Evolutionary conservation across 2,888 invertebrate species (phyloP).

Genomic region (Panopea generosa): DNA sequence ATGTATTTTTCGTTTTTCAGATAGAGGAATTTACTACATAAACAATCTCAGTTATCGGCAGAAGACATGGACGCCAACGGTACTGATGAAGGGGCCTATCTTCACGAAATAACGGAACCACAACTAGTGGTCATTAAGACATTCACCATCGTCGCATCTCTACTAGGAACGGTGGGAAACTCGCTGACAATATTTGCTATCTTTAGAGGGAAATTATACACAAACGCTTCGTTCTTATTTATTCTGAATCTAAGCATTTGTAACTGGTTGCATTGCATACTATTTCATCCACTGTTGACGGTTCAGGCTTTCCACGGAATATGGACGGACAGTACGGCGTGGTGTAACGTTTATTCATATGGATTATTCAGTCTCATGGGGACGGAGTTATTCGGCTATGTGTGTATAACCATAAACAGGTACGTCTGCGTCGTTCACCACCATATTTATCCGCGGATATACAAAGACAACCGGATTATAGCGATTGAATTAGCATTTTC

Average conservation of each 20-base stretch:
- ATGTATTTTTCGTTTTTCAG: no score
- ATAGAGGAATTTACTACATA: no score
- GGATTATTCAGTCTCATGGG: constrained; percentile 62
- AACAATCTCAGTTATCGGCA: no score
- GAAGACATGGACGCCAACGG: no score
- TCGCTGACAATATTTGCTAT: constrained; percentile 56
- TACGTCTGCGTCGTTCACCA: constrained; percentile 66
- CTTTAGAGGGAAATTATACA: constrained; percentile 53
- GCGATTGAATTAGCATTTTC: constrained; percentile 48
- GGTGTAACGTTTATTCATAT: constrained; percentile 58
- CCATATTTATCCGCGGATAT: constrained; percentile 55
- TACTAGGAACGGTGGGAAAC: constrained; percentile 62
- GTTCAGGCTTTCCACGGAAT: constrained; percentile 49
- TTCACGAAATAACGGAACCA: constrained; percentile 16
- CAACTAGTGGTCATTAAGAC: constrained; percentile 42
- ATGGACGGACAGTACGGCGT: constrained; percentile 28
- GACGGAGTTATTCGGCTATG: constrained; percentile 64
- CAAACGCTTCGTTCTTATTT: constrained; percentile 61
- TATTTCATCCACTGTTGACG: constrained; percentile 55
- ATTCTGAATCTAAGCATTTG: constrained; percentile 65
- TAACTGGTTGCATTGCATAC: constrained; percentile 58
- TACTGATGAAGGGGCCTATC: no score
- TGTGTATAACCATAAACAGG: constrained; percentile 66
- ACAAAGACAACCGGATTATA: constrained; percentile 40
- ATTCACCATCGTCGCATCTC: constrained; percentile 45